These are phyloP conservation scores for Neosilurus hyrtlii DNA, from an alignment of 2,797 vertebrate genomes.

Conservation along the genomic window DNA sequence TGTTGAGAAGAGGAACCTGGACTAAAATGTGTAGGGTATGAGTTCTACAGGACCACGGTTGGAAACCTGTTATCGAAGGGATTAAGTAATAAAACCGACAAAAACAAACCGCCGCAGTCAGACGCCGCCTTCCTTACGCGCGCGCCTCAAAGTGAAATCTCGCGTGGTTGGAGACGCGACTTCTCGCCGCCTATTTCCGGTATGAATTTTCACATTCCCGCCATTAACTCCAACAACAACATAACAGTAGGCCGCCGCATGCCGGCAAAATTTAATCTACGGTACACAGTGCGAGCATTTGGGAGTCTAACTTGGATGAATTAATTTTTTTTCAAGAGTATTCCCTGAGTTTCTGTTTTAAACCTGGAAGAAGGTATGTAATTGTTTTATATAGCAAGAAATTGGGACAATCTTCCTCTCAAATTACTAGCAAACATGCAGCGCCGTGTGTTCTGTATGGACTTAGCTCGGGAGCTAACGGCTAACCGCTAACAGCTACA, in stretches of 20 bases:
- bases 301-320: neutral
- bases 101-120: neutral
- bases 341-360: conserved; percentile 10
- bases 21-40: neutral
- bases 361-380: conserved; percentile 55
- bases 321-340: conserved; percentile 16
- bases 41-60: neutral
- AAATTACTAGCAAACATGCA: conserved; percentile 63
- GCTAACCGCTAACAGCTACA: conserved; percentile 1
- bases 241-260: conserved; percentile 58
- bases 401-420: conserved; percentile 50
- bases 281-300: neutral
- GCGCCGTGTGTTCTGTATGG: conserved; percentile 50
- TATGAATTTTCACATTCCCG: conserved; percentile 75
- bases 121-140: neutral
- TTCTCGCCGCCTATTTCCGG: conserved; percentile 68
- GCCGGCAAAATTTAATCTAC: conserved; percentile 61
- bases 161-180: conserved; percentile 57
- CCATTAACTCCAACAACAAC: conserved; percentile 78
- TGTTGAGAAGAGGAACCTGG: neutral
- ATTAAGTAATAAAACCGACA: neutral
- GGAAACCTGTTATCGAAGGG: neutral
- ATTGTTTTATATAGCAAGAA: neutral
- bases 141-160: conserved; percentile 35
- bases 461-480: conserved; percentile 18